Evolutionary conservation across 2,888 invertebrate genomes (phyloP).

Genomic region (Ceramica pisi): DNA sequence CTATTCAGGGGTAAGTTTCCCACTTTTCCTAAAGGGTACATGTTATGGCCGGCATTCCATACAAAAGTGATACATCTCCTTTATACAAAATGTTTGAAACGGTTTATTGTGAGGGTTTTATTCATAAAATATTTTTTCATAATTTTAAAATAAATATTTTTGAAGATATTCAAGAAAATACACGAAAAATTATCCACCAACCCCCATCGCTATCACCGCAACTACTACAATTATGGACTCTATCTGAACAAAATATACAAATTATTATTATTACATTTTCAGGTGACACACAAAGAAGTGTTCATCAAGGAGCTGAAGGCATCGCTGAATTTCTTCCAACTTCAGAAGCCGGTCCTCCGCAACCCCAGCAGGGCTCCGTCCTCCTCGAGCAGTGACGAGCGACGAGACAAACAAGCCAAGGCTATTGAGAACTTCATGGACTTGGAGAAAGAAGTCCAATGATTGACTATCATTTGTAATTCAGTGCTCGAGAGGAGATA

Average conservation of each 20-base stretch:
- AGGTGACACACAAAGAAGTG: slow-evolving; percentile 90
- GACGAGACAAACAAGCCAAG: slow-evolving; percentile 68
- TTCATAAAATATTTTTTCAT: too few relatives aligned
- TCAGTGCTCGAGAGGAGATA: slow-evolving; percentile 3
- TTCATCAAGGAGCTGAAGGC: slow-evolving; percentile 88
- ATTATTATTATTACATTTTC: slow-evolving; percentile 57
- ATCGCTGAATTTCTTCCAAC: slow-evolving; percentile 85
- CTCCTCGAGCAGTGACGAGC: slow-evolving; percentile 62
- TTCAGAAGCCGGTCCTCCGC: slow-evolving; percentile 84
- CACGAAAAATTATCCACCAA: too few relatives aligned
- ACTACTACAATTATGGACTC: too few relatives aligned
- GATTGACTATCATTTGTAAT: background rate
- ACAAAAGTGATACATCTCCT: too few relatives aligned
- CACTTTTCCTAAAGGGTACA: too few relatives aligned
- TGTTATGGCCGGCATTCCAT: too few relatives aligned
- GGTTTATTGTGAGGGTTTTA: too few relatives aligned
- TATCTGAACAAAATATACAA: background rate
- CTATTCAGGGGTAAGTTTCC: too few relatives aligned
- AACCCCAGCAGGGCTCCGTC: slow-evolving; percentile 86
- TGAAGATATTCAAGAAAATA: too few relatives aligned
- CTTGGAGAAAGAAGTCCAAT: slow-evolving; percentile 79
- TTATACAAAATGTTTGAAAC: too few relatives aligned
- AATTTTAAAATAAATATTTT: too few relatives aligned
- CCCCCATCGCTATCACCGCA: too few relatives aligned
- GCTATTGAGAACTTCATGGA: slow-evolving; percentile 80